Evolutionary conservation across 2,888 invertebrate species (phyloP).

Genomic region (Apodemia mormo): DNA sequence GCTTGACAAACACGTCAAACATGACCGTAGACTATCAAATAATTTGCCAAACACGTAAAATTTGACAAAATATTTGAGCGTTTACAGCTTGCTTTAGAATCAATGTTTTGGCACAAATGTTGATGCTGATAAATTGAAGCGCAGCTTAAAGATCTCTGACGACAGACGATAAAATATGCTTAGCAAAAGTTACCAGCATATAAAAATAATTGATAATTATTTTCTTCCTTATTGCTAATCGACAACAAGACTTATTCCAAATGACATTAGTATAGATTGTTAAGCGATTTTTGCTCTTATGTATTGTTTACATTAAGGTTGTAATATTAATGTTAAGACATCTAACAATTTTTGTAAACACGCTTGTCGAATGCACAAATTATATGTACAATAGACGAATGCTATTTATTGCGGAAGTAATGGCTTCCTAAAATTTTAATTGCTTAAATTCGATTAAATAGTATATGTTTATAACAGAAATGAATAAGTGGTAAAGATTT

Average conservation of each 20-base stretch:
- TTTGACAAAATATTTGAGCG: too few species aligned
- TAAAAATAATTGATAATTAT: constrained; percentile 52
- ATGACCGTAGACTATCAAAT: too few species aligned
- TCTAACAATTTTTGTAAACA: constrained; percentile 82
- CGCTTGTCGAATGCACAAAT: constrained; percentile 80
- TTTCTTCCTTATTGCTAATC: constrained; percentile 54
- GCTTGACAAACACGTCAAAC: too few species aligned
- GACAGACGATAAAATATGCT: neutral
- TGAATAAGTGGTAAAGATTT: constrained; percentile 43
- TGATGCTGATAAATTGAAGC: too few species aligned
- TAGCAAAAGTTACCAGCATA: constrained; percentile 64
- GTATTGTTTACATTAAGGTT: constrained; percentile 48
- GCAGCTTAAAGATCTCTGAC: neutral
- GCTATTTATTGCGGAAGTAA: constrained; percentile 82
- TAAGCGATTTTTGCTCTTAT: constrained; percentile 63
- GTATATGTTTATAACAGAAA: constrained; percentile 51
- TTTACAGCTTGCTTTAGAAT: too few species aligned
- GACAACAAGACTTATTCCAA: constrained; percentile 49
- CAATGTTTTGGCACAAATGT: too few species aligned
- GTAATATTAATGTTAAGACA: constrained; percentile 60
- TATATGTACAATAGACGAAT: constrained; percentile 71
- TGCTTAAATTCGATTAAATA: constrained; percentile 63
- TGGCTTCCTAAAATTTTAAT: constrained; percentile 81
- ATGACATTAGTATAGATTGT: constrained; percentile 38
- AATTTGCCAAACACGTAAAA: too few species aligned